Percentiles rank a stretch among this genome's conserved stretches.
These are phyloP conservation scores for Bombus superbus DNA, from an alignment of 1,140 invertebrate species.

Conservation along the genomic window DNA sequence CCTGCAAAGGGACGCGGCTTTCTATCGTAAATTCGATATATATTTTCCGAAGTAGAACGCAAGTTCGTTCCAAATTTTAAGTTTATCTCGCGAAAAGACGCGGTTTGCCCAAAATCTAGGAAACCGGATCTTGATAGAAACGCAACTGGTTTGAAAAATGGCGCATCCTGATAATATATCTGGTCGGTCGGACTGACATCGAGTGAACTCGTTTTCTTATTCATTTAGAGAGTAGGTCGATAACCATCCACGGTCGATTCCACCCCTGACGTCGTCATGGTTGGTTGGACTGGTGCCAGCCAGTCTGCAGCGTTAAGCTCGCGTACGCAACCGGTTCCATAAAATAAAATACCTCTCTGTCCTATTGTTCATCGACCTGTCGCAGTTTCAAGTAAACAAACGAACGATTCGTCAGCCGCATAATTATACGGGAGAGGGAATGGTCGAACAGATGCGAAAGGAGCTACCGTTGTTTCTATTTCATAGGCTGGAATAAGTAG, in stretches of 20 bases:
- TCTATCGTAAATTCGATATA: too few species aligned
- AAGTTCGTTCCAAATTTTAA: too few species aligned
- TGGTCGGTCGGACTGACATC: too few species aligned
- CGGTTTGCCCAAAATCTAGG: background rate
- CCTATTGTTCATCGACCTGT: conserved; percentile 8
- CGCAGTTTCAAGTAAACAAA: background rate
- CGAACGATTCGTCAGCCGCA: background rate
- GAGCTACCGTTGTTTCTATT: too few species aligned
- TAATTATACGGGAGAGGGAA: background rate
- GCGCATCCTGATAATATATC: too few species aligned
- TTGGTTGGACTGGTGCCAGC: conserved; percentile 36
- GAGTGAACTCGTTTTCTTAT: background rate
- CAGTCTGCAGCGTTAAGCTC: conserved; percentile 20
- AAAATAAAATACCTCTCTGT: background rate
- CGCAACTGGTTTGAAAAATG: background rate
- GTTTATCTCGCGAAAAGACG: background rate
- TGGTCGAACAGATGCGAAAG: background rate
- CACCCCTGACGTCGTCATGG: conserved; percentile 10
- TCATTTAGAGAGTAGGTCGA: conserved; percentile 13
- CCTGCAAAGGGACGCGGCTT: too few species aligned
- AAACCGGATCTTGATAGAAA: background rate
- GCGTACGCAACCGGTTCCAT: conserved; percentile 30
- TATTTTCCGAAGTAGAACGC: too few species aligned
- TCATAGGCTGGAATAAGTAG: background rate
- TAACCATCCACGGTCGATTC: conserved; percentile 19